phyloP scores from a whole-genome alignment of 2,797 vertebrate genomes.

The Intellagama lesueurii region DNA sequence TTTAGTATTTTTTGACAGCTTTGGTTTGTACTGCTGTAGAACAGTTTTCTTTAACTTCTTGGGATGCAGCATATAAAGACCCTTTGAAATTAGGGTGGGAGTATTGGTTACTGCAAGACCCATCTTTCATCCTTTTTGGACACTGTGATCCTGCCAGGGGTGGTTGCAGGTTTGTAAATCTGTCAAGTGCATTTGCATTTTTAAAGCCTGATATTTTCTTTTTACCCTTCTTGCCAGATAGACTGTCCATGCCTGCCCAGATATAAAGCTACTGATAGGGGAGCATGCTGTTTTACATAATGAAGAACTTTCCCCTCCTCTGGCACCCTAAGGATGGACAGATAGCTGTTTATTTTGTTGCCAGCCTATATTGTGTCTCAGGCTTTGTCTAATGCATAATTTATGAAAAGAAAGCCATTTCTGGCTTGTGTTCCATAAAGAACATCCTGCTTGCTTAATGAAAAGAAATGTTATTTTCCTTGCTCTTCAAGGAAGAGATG shows the following conservation, averaged over 20 bases:
- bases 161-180: background rate
- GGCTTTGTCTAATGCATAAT: background rate
- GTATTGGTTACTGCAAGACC: background rate
- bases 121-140: background rate
- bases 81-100: background rate
- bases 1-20: background rate
- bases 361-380: background rate
- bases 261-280: conserved; percentile 31
- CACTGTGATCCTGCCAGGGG: background rate
- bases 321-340: background rate
- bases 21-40: background rate
- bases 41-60: background rate
- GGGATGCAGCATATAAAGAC: background rate
- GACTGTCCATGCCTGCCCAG: background rate
- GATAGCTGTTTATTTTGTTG: conserved; percentile 22
- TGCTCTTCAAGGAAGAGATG: conserved; percentile 91
- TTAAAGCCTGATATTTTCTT: background rate
- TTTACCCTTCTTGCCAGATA: conserved; percentile 12
- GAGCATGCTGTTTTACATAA: background rate
- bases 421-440: background rate
- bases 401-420: background rate
- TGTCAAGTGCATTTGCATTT: background rate
- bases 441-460: background rate
- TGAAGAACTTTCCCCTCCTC: background rate
- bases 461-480: conserved; percentile 26